Base-by-base conservation (phyloP, 2,888 invertebrate species). In the Oligia strigilis region DNA sequence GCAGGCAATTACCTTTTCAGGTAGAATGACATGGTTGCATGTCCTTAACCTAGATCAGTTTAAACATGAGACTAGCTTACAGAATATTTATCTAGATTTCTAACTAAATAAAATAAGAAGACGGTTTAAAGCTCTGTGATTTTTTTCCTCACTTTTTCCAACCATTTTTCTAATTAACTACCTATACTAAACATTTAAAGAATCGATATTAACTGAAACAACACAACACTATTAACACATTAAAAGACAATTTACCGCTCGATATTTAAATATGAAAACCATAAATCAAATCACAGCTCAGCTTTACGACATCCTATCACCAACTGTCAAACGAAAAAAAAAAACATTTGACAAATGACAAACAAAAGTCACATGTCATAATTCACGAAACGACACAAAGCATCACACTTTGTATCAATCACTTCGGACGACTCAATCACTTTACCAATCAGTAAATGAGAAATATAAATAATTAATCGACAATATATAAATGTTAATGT, bases 401-500 rank as follows among this genome's bases (percentile, higher is more conserved):
- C 65, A 90, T 90, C 83, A 82, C 83, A 76, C 84, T 87, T 81
- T 85, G 83, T 90, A 94, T 94, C 92, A 92, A 94, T 94, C 93
- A 94, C 83, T 64, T 66, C 72, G 87, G 92, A 95, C 95, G 90
- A 92, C 95, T 96, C 94, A 96, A 96, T 96, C 93, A 88, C 70
- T 93, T 92, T 92, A 80, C 64, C 91, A 92, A 92, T 94, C 92
- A 91, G 86, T 90, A 91, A 89, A 91, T 92, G 91, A 91, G 88
- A 93, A 93, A 92, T 92, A 95, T 94, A 94, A 94, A 93, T 93
- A 94, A 95, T 94, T 94, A 93, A 93, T 93, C 76, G 77, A 92
- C 92, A 86, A 85, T 92, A 92, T 93, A 95, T 96, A 90, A 95
- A 96, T 96, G 95, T 95, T 95, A 91, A 96, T 95, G 93, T 81